phyloP scores from a whole-genome alignment of 2,113 vertebrate species.

The Colaptes auratus region DNA sequence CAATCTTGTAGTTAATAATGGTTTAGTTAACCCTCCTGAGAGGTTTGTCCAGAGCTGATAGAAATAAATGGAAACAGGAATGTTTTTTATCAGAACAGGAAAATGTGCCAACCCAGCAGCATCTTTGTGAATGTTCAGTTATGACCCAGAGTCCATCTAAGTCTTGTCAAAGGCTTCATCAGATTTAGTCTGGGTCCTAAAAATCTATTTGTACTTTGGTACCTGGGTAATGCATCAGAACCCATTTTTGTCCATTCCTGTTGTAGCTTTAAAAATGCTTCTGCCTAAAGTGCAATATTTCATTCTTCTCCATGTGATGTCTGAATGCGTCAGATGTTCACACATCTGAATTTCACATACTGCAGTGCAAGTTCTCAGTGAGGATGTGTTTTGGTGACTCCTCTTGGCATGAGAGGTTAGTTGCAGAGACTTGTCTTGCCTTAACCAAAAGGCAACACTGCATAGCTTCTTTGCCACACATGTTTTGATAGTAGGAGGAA shows the following conservation, averaged over 20 bases:
- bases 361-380: not conserved
- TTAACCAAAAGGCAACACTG: not conserved
- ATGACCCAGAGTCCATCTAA: not conserved
- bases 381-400: not conserved
- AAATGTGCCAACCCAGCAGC: not conserved
- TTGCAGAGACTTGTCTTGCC: not conserved
- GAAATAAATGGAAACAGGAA: not conserved
- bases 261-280: not conserved
- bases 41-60: not conserved
- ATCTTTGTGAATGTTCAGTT: not conserved
- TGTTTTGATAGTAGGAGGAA: not conserved
- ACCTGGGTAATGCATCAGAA: not conserved
- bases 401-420: not conserved
- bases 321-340: not conserved
- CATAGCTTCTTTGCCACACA: not conserved
- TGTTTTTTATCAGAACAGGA: not conserved
- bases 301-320: not conserved
- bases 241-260: not conserved
- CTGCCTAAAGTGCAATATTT: not conserved
- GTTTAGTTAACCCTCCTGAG: not conserved
- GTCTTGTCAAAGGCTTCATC: not conserved
- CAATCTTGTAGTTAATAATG: not conserved
- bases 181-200: not conserved
- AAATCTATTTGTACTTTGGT: not conserved
- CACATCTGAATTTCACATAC: not conserved